Percentiles rank a stretch among this genome's conserved stretches.
phyloP scores from a whole-genome alignment of 2,113 vertebrate species.

The Heloderma charlesbogerti region DNA sequence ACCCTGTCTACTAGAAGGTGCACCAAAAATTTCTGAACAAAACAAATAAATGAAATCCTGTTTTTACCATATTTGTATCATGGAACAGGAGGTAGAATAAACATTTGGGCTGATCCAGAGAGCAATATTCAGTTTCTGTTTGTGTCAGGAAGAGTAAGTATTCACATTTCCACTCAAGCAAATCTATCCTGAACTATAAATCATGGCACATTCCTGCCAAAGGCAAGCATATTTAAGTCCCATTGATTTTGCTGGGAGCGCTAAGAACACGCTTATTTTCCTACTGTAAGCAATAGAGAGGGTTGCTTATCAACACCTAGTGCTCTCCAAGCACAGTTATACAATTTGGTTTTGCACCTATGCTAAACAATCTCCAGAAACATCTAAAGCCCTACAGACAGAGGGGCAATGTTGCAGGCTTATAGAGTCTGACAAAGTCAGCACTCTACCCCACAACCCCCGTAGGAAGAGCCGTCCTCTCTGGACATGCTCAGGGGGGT shows the following conservation, averaged over 20 bases:
- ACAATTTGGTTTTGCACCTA: no score
- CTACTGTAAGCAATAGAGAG: not conserved
- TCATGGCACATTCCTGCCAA: not conserved
- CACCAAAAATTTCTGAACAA: not conserved
- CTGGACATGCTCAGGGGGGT: not conserved
- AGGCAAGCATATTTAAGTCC: not conserved
- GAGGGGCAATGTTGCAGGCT: not conserved
- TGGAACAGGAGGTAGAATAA: not conserved
- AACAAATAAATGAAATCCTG: not conserved
- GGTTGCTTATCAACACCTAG: no score
- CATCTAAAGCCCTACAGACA: not conserved
- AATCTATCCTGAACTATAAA: not conserved
- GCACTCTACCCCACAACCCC: not conserved
- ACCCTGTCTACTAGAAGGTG: no score
- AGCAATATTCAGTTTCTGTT: no score
- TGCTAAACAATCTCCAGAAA: no score
- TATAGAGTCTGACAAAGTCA: no score
- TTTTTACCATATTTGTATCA: no score
- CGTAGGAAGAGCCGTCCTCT: not conserved
- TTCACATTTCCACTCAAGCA: not conserved
- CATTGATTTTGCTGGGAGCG: no score
- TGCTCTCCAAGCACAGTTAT: no score
- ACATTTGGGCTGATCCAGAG: not conserved
- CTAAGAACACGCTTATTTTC: not conserved
- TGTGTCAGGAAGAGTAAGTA: no score